Evolutionary conservation across 2,888 invertebrate species (phyloP).

Genomic region (Eudemis profundana): DNA sequence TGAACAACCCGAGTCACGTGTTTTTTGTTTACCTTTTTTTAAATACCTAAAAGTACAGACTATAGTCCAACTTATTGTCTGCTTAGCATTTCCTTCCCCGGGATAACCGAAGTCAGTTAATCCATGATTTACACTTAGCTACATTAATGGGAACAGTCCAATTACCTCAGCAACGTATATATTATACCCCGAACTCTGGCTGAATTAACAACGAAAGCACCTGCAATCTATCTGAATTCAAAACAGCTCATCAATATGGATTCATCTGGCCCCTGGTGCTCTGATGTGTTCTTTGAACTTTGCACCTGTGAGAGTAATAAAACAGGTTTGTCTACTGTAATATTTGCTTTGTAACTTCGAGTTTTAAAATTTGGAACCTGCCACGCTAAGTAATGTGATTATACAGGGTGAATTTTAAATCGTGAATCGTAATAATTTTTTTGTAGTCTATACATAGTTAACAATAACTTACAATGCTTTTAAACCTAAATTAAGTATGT

Average conservation of each 20-base stretch:
- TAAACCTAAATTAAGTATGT: too few relatives aligned
- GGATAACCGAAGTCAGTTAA: not conserved
- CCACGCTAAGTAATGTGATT: too few relatives aligned
- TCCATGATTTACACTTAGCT: conserved; percentile 17
- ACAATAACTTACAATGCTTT: too few relatives aligned
- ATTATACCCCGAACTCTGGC: conserved; percentile 37
- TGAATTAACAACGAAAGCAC: conserved; percentile 33
- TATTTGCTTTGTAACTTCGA: not conserved
- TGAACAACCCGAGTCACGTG: too few relatives aligned
- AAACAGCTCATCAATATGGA: conserved; percentile 47
- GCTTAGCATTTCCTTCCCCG: too few relatives aligned
- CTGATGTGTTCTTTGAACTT: conserved; percentile 5
- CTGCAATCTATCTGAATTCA: conserved; percentile 46
- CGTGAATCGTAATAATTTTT: too few relatives aligned
- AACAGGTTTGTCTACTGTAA: not conserved
- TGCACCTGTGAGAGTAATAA: not conserved
- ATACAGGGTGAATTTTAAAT: too few relatives aligned
- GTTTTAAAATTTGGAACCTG: too few relatives aligned
- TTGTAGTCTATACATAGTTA: too few relatives aligned
- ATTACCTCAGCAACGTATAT: conserved; percentile 30
- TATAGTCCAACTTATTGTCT: too few relatives aligned
- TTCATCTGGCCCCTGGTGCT: conserved; percentile 24
- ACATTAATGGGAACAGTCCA: conserved; percentile 24
- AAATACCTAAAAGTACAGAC: too few relatives aligned
- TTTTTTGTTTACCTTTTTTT: too few relatives aligned